Percentiles rank a stretch among this genome's conserved stretches.
phyloP scores from a whole-genome alignment of 1,140 invertebrate species.

The Apis florea region DNA sequence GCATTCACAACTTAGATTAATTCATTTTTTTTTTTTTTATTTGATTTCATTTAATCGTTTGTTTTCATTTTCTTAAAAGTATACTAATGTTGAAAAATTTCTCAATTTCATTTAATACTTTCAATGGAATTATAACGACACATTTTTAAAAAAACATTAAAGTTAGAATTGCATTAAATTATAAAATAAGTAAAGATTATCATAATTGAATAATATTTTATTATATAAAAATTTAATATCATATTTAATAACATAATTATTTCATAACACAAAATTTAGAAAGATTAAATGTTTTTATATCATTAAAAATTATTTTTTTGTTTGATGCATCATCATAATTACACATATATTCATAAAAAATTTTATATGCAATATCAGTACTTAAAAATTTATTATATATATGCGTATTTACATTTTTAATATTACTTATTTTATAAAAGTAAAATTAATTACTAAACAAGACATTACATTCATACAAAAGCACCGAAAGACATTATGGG shows the following conservation, averaged over 20 bases:
- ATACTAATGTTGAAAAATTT: background rate
- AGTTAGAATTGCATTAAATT: background rate
- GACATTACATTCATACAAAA: constrained; percentile 68
- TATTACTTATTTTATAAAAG: constrained; percentile 61
- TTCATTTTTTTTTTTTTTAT: background rate
- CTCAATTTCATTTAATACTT: background rate
- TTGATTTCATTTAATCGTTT: background rate
- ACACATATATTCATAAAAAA: constrained; percentile 63
- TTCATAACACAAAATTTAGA: constrained; percentile 1
- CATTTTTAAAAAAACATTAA: background rate
- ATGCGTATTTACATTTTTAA: constrained; percentile 68
- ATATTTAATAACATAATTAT: background rate
- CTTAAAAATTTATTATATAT: constrained; percentile 66
- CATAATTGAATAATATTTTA: constrained; percentile 12
- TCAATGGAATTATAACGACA: background rate
- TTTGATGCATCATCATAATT: constrained; percentile 45
- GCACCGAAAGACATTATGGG: constrained; percentile 60
- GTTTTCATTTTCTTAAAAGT: background rate
- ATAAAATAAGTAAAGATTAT: constrained; percentile 24
- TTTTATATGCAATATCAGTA: constrained; percentile 61
- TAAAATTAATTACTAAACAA: constrained; percentile 74
- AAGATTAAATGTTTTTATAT: constrained; percentile 30
- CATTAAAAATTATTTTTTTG: constrained; percentile 1
- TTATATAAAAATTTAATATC: constrained; percentile 9
- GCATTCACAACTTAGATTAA: background rate